Conservation (phyloP, 2,113 vertebrate species). For the Salvelinus fontinalis region DNA sequence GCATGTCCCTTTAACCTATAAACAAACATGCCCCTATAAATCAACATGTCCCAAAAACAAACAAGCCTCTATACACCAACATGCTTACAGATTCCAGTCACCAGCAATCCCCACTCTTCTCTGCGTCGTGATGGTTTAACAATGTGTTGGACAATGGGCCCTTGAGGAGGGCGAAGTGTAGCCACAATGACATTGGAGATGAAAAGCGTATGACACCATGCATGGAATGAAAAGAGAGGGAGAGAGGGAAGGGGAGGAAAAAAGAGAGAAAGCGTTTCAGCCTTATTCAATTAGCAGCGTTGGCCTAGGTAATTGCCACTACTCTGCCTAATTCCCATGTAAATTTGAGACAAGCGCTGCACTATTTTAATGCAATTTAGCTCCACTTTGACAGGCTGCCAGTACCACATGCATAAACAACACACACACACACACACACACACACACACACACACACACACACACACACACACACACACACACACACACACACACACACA, state of each 20-base stretch:
- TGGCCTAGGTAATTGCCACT: conserved; percentile 73
- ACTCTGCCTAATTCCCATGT: conserved; percentile 75
- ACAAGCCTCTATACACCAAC: not conserved
- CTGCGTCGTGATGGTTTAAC: conserved; percentile 7
- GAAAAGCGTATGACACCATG: not conserved
- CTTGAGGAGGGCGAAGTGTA: conserved; percentile 56
- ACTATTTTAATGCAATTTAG: conserved; percentile 77
- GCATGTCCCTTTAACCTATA: too few species aligned
- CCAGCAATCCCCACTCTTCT: conserved; percentile 15
- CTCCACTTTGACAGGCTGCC: conserved; percentile 71
- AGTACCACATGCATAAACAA: conserved; percentile 47
- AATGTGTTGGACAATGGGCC: conserved; percentile 36
- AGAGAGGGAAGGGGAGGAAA: conserved; percentile 38
- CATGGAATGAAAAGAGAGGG: conserved; percentile 36
- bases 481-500: not conserved
- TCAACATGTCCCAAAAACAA: too few species aligned
- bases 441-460: not conserved
- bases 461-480: not conserved
- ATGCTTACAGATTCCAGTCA: not conserved
- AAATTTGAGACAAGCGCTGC: conserved; percentile 73
- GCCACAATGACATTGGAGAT: conserved; percentile 68
- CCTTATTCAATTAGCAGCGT: conserved; percentile 73
- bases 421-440: not conserved
- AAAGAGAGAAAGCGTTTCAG: conserved; percentile 63
- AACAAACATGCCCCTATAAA: too few species aligned